Conservation (phyloP, 2,888 invertebrate genomes). For the Mylabris sibirica region DNA sequence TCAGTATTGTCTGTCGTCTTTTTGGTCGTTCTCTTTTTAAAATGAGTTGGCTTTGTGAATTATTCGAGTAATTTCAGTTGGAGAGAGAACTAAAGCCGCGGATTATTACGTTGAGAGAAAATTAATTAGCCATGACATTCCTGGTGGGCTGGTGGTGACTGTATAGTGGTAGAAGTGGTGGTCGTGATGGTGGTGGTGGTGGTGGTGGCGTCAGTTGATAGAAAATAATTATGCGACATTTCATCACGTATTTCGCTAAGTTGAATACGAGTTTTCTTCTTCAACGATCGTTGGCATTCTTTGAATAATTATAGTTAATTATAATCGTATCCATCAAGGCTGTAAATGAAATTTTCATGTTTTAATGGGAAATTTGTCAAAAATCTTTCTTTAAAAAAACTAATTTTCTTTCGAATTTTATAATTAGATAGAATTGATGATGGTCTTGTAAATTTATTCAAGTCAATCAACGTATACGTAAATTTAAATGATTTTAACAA, state of each 20-base stretch:
- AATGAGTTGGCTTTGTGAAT: conserved; percentile 15
- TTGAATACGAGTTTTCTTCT: conserved; percentile 29
- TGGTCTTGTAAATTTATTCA: neutral
- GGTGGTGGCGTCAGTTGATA: conserved; percentile 1
- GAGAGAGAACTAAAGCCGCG: conserved; percentile 12
- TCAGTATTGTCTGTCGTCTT: no score
- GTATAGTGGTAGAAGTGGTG: neutral
- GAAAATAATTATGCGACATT: conserved; percentile 33
- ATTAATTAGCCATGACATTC: conserved; percentile 35
- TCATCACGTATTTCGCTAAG: conserved; percentile 29
- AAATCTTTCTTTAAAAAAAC: neutral
- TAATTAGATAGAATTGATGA: neutral
- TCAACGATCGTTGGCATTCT: conserved; percentile 30
- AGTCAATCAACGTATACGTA: neutral
- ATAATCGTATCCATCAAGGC: conserved; percentile 15
- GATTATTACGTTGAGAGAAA: conserved; percentile 27
- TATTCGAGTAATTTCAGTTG: conserved; percentile 20
- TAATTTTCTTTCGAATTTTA: neutral
- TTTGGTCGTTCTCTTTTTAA: conserved; percentile 2
- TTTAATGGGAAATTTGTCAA: neutral
- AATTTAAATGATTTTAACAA: conserved; percentile 44
- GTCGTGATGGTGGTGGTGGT: neutral
- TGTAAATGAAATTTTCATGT: neutral
- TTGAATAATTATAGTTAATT: conserved; percentile 32
- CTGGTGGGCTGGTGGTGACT: conserved; percentile 3